Conservation (phyloP, 2,113 vertebrate genomes). For the Burhinus bistriatus region DNA sequence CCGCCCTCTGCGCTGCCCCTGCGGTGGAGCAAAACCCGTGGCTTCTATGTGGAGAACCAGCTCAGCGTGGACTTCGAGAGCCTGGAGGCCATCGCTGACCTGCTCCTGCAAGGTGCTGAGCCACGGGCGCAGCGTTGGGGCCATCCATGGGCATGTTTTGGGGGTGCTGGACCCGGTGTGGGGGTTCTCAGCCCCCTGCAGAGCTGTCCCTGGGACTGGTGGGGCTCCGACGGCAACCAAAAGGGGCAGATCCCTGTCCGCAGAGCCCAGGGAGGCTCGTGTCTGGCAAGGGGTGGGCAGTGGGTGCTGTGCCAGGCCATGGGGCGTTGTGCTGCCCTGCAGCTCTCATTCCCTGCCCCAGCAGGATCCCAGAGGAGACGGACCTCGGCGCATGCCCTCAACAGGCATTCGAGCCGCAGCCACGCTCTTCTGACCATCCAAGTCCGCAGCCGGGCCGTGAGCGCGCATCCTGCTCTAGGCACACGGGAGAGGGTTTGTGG, state of each 20-base stretch:
- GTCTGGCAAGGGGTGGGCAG: background rate
- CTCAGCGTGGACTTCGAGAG: slow-evolving; percentile 60
- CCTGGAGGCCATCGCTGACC: slow-evolving; percentile 64
- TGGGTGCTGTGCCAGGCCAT: background rate
- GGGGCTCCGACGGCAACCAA: background rate
- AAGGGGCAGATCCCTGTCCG: background rate
- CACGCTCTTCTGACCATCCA: slow-evolving; percentile 75
- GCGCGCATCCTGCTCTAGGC: background rate
- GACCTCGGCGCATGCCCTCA: slow-evolving; percentile 72
- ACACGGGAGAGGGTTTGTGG: background rate
- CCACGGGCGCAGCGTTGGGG: fast-evolving
- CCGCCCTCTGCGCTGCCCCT: slow-evolving; percentile 56
- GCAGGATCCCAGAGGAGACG: slow-evolving; percentile 71
- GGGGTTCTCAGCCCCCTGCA: fast-evolving
- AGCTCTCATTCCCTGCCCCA: background rate
- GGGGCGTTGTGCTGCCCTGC: fast-evolving
- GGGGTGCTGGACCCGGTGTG: fast-evolving
- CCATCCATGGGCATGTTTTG: fast-evolving
- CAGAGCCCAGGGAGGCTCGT: background rate
- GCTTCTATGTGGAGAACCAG: slow-evolving; percentile 78
- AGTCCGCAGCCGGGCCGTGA: slow-evolving; percentile 57
- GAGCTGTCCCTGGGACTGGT: fast-evolving
- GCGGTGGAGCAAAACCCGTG: slow-evolving; percentile 72
- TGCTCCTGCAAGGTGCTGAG: slow-evolving; percentile 71
- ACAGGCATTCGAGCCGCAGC: slow-evolving; percentile 78